phyloP scores from a whole-genome alignment of 2,113 vertebrate species.

The Oophaga pumilio region DNA sequence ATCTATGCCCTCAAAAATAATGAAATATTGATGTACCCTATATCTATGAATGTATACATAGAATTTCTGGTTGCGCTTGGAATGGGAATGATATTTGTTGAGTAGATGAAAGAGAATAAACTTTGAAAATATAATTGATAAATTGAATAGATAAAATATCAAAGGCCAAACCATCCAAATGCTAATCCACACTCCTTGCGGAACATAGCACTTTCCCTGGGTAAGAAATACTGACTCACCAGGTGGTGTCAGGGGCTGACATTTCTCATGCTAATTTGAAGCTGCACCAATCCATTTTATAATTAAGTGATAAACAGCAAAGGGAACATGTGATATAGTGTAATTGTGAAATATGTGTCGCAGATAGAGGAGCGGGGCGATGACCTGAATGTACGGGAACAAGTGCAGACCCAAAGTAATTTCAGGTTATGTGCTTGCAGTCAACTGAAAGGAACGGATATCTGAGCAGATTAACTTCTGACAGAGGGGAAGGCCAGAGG shows the following conservation, averaged over 20 bases:
- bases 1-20: neutral
- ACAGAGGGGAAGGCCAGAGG: neutral
- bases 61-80: neutral
- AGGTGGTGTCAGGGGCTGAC: constrained; percentile 47
- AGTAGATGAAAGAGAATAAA: neutral
- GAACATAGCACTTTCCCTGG: neutral
- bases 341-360: constrained; percentile 1
- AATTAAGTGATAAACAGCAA: constrained; percentile 40
- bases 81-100: constrained; percentile 1
- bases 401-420: neutral
- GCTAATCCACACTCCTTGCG: constrained; percentile 21
- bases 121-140: constrained; percentile 36
- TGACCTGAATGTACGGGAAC: constrained; percentile 19
- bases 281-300: constrained; percentile 26
- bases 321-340: neutral
- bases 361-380: neutral
- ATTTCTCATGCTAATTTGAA: constrained; percentile 50
- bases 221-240: constrained; percentile 38
- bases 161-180: constrained; percentile 42
- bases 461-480: neutral
- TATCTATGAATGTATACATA: neutral
- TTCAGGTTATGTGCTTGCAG: neutral
- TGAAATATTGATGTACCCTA: neutral
- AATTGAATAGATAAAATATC: constrained; percentile 41
- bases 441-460: neutral